These are phyloP conservation scores for Triplophysa dalaica DNA, from an alignment of 2,113 vertebrate species.

Conservation along the genomic window DNA sequence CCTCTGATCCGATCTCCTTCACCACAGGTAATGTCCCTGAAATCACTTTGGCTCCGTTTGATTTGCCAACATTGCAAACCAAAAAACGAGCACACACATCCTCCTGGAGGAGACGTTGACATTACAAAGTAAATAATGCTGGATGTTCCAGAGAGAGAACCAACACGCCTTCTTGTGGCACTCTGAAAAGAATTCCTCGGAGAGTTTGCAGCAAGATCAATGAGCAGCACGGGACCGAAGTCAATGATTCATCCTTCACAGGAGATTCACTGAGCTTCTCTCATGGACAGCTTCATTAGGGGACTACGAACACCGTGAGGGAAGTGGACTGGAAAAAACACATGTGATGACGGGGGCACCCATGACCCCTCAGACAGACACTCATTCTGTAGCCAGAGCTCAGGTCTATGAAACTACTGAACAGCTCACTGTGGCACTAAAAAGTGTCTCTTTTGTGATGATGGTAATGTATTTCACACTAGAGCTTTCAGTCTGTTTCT, in stretches of 20 bases:
- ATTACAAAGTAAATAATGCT: background rate
- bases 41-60: no score
- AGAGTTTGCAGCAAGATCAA: background rate
- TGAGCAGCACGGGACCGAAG: background rate
- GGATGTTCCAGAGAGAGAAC: background rate
- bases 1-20: constrained; percentile 22
- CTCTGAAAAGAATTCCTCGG: background rate
- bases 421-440: no score
- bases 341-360: background rate
- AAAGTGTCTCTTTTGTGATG: no score
- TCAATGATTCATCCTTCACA: constrained; percentile 2
- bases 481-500: no score
- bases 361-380: no score
- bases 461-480: no score
- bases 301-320: background rate
- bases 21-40: background rate
- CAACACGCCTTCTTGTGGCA: background rate
- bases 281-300: background rate
- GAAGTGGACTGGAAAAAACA: constrained; percentile 1
- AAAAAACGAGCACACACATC: no score
- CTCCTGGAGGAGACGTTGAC: background rate
- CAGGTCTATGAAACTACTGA: no score
- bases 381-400: no score
- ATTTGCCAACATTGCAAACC: no score
- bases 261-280: background rate